These are phyloP conservation scores for Hydropsyche betteni DNA, from an alignment of 2,888 invertebrate genomes.

Conservation along the genomic window DNA sequence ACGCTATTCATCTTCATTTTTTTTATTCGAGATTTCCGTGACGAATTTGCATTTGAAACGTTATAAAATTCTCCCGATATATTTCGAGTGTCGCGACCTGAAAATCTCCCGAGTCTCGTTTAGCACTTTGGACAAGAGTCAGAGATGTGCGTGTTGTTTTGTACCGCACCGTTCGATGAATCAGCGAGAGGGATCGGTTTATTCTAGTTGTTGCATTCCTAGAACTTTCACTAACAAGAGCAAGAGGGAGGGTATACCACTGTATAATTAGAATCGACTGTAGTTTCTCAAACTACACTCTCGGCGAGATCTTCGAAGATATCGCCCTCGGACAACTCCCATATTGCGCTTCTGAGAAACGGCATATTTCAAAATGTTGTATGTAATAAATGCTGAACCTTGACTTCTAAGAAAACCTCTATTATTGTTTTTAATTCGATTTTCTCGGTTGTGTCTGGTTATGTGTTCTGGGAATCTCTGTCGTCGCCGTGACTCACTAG, in stretches of 20 bases:
- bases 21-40: too few species aligned
- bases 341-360: too few species aligned
- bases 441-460: neutral
- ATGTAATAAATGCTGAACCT: too few species aligned
- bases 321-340: too few species aligned
- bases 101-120: constrained; percentile 9
- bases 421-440: too few species aligned
- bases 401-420: too few species aligned
- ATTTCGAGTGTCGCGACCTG: neutral
- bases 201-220: constrained; percentile 39
- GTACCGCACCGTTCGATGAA: constrained; percentile 7
- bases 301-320: neutral
- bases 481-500: constrained; percentile 8
- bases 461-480: constrained; percentile 32
- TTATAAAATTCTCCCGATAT: too few species aligned
- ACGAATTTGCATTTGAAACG: too few species aligned
- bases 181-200: constrained; percentile 35
- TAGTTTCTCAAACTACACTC: neutral
- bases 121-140: neutral
- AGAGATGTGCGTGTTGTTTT: constrained; percentile 14
- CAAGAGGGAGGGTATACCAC: constrained; percentile 1
- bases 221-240: constrained; percentile 24
- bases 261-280: constrained; percentile 27
- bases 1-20: too few species aligned
- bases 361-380: too few species aligned